phyloP scores from a whole-genome alignment of 2,797 vertebrate species.

The Pteropus rufus region DNA sequence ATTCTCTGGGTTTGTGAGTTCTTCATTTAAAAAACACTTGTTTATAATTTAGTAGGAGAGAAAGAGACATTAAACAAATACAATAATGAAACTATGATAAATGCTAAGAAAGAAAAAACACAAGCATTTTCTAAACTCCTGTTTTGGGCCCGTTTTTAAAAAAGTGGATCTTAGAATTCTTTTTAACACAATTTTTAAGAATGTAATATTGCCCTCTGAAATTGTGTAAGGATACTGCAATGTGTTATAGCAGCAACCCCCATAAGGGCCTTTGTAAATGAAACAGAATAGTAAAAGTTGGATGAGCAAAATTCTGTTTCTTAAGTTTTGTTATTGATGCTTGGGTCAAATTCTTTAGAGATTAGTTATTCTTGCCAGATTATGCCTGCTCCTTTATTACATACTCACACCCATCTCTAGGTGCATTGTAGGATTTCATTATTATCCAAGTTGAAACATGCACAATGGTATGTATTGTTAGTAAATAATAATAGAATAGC shows the following conservation, averaged over 20 bases:
- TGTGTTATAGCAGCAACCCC: neutral
- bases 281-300: neutral
- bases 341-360: neutral
- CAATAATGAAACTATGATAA: neutral
- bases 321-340: neutral
- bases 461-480: neutral
- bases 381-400: neutral
- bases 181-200: neutral
- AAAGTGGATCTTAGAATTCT: neutral
- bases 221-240: neutral
- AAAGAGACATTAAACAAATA: neutral
- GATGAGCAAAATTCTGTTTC: neutral
- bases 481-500: neutral
- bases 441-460: neutral
- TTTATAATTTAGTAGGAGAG: slow-evolving; percentile 9
- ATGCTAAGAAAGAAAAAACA: neutral
- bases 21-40: neutral
- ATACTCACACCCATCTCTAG: neutral
- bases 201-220: neutral
- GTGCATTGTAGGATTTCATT: neutral
- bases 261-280: neutral
- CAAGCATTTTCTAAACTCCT: neutral
- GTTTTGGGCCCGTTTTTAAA: slow-evolving; percentile 3
- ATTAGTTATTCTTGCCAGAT: neutral
- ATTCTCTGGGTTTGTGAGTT: neutral